Base-by-base conservation (phyloP, 2,797 vertebrate genomes). In the Girardinus metallicus region DNA sequence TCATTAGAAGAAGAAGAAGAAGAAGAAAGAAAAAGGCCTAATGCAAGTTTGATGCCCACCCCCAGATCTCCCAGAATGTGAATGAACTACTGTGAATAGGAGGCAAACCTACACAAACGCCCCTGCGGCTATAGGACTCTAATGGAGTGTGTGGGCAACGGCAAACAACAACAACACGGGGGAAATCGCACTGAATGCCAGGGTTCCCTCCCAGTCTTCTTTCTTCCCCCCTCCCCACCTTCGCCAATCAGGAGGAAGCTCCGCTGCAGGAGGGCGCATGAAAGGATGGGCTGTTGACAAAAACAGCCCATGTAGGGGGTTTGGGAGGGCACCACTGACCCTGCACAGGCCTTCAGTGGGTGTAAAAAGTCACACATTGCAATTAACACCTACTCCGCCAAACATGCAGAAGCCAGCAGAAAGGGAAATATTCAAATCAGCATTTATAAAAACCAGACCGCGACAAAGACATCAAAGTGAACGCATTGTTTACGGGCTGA, bases 71-170 rank as follows among this genome's bases (percentile, higher is more conserved):
- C 88, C 94, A 93, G 94, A 96, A 93, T 85, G 91, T 93, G 93
- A 95, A 96, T 95, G 94, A 94, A 96, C 92, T 93, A 92, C 85
- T 91, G 84, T 96, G 95, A 96, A 96, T 95, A 92, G 89, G 81
- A 91, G 90, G 90, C 94, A 93, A 95, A 93, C 95, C 95, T 94
- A 96, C 95, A 94, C 93, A 94, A 92, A 93, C 88, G 79, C 91
- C 90, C 92, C 88, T 84, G 89, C 76, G 80, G 90, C 93, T 91
- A 92, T 87, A 88, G 90, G 91, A 83, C 85, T 91, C 90, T 89
- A 88, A 85, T 87, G 77, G 80, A 91, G 93, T 89, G 89, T 86
- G 94, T 93, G 93, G 93, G 93, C 79, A 85, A 91, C 71, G 70
- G 86, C 86, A 93, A 94, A 93, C 85, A 91, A 92, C 94, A 93